Evolutionary conservation across 2,113 vertebrate genomes (phyloP).

Genomic region (Pycnonotus jocosus): DNA sequence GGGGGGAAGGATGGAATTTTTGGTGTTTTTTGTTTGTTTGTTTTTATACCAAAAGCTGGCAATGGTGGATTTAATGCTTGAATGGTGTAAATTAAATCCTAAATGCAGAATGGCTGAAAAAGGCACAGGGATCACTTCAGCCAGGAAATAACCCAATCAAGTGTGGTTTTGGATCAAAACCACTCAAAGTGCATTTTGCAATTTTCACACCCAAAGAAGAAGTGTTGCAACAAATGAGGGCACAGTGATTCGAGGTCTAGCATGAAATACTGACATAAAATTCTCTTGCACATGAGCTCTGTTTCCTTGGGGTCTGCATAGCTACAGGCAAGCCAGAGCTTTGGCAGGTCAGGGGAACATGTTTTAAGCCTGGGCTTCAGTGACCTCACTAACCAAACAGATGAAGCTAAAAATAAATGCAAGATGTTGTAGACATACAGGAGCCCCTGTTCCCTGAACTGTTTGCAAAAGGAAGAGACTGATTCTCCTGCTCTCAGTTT

Average conservation of each 20-base stretch:
- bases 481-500: constrained; percentile 49
- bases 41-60: neutral
- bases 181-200: neutral
- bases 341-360: constrained; percentile 55
- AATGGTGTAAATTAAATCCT: constrained; percentile 34
- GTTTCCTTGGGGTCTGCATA: neutral
- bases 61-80: constrained; percentile 42
- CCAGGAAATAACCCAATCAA: neutral
- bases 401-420: constrained; percentile 66
- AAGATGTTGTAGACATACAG: constrained; percentile 52
- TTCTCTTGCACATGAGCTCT: neutral
- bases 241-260: neutral
- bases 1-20: neutral
- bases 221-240: constrained; percentile 14
- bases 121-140: neutral
- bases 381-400: constrained; percentile 64
- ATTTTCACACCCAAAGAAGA: neutral
- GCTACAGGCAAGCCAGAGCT: constrained; percentile 14
- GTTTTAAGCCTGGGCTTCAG: constrained; percentile 45
- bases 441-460: constrained; percentile 26
- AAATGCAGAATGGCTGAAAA: constrained; percentile 37
- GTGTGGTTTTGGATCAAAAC: neutral
- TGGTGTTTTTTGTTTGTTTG: neutral
- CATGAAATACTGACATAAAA: constrained; percentile 5
- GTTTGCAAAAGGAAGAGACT: constrained; percentile 42